Percentiles rank a stretch among this genome's conserved stretches.
These are phyloP conservation scores for Drosophila subpulchrella DNA, from an alignment of 1,140 invertebrate species.

Conservation along the genomic window DNA sequence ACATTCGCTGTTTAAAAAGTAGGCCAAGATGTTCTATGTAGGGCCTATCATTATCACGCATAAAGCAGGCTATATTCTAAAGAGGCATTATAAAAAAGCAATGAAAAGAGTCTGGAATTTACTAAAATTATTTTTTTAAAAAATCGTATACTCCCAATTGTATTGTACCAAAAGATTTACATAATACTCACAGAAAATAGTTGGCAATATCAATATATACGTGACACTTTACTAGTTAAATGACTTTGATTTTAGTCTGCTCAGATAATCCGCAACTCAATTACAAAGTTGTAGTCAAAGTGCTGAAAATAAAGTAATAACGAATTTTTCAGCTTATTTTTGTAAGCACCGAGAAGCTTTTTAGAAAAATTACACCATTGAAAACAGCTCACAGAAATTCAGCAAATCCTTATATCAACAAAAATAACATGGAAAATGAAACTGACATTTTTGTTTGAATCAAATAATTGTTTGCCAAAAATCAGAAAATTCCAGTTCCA, in stretches of 20 bases:
- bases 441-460: not conserved
- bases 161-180: not conserved
- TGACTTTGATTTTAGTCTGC: too few relatives aligned
- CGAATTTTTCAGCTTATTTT: too few relatives aligned
- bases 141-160: too few relatives aligned
- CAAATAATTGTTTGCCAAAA: too few relatives aligned
- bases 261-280: not conserved
- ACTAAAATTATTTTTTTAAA: not conserved
- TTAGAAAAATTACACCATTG: too few relatives aligned
- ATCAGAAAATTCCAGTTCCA: too few relatives aligned
- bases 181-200: not conserved
- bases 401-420: not conserved
- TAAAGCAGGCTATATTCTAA: not conserved
- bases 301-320: too few relatives aligned
- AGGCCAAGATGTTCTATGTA: slow-evolving; percentile 18
- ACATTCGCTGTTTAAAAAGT: slow-evolving; percentile 3
- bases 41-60: slow-evolving; percentile 22
- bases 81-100: not conserved
- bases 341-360: too few relatives aligned
- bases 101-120: too few relatives aligned
- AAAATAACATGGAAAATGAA: not conserved
- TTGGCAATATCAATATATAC: not conserved
- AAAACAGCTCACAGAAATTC: not conserved
- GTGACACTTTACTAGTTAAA: not conserved
- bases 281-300: not conserved